A percentile compares a stretch with the other conserved stretches of the same genome.
These are phyloP conservation scores for Abrostola triplasia DNA, from an alignment of 2,888 invertebrate genomes.

Conservation along the genomic window DNA sequence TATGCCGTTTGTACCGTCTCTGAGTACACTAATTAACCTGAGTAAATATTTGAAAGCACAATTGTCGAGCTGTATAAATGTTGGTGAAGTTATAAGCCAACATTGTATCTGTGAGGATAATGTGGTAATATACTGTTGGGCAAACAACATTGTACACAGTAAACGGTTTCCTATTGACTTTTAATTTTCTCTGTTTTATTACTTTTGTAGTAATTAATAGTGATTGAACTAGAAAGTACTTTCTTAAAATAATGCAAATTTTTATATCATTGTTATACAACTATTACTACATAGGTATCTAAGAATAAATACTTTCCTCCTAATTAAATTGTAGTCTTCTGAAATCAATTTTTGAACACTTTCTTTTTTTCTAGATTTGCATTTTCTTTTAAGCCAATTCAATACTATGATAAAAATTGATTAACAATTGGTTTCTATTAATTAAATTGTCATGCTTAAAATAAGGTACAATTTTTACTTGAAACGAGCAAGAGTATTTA, in stretches of 20 bases:
- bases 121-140: slow-evolving; percentile 10
- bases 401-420: too few relatives aligned
- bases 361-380: too few relatives aligned
- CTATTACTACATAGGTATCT: too few relatives aligned
- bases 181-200: not conserved
- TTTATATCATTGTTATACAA: too few relatives aligned
- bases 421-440: too few relatives aligned
- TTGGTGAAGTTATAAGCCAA: slow-evolving; percentile 54
- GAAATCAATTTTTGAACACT: too few relatives aligned
- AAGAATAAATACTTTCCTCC: too few relatives aligned
- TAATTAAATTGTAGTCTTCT: too few relatives aligned
- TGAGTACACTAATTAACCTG: slow-evolving; percentile 81
- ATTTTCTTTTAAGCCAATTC: too few relatives aligned
- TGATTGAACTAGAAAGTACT: too few relatives aligned
- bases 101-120: slow-evolving; percentile 47
- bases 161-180: not conserved
- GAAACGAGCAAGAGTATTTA: slow-evolving; percentile 11
- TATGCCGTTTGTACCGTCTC: slow-evolving; percentile 66
- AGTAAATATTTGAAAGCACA: slow-evolving; percentile 74
- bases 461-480: not conserved
- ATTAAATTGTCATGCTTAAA: not conserved
- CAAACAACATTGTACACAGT: slow-evolving; percentile 1
- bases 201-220: too few relatives aligned
- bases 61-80: slow-evolving; percentile 57
- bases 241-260: too few relatives aligned